Conservation (phyloP, 2,113 vertebrate species). For the Triplophysa tibetana region DNA sequence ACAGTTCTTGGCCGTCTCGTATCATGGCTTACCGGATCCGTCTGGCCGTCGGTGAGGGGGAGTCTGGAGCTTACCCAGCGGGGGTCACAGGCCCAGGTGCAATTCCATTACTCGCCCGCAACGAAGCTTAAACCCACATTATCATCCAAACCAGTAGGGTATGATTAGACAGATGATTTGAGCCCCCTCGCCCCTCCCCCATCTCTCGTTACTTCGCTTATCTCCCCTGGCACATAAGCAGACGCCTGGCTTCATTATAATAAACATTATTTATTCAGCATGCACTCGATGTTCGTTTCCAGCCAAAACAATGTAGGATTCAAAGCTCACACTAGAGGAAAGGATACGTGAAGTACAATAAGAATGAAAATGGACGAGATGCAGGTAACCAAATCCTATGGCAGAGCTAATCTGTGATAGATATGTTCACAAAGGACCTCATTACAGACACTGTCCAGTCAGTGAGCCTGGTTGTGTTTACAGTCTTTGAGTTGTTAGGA, state of each 20-base stretch:
- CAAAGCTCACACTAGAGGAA: constrained; percentile 3
- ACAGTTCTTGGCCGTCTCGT: neutral
- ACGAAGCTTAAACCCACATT: constrained; percentile 67
- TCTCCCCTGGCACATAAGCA: constrained; percentile 63
- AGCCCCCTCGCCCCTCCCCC: constrained; percentile 34
- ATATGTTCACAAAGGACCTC: neutral
- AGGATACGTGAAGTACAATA: neutral
- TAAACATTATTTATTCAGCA: constrained; percentile 68
- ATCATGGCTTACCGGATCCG: constrained; percentile 30
- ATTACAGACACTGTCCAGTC: constrained; percentile 10
- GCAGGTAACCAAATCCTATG: constrained; percentile 24
- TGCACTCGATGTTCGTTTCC: neutral
- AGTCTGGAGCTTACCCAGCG: constrained; percentile 63
- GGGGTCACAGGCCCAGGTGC: constrained; percentile 39
- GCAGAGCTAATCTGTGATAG: neutral
- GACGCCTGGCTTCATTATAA: constrained; percentile 65
- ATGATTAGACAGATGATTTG: constrained; percentile 63
- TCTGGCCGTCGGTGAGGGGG: constrained; percentile 45
- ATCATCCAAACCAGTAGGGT: constrained; percentile 60
- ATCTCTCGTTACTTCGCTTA: constrained; percentile 21
- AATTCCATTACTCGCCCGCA: constrained; percentile 68
- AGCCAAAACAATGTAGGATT: neutral
- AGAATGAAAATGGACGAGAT: constrained; percentile 30
- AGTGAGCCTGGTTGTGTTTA: constrained; percentile 10
- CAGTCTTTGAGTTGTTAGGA: neutral